A percentile compares a stretch with the other conserved stretches of the same genome.
Conservation (phyloP, 2,797 vertebrate species). For the Micrastur ruficollis region DNA sequence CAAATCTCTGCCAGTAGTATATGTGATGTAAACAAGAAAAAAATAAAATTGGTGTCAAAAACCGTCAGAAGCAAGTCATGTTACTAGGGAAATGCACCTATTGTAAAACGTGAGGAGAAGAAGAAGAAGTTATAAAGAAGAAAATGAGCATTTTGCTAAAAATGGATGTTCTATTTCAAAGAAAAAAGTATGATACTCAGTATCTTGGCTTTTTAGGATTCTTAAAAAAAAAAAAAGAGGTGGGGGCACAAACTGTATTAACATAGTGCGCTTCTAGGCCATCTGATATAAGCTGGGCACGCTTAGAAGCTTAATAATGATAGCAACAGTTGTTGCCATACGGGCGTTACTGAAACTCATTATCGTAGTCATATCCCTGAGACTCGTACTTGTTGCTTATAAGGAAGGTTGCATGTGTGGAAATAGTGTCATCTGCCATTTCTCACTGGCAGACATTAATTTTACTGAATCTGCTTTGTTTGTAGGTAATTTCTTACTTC, state of each 20-base stretch:
- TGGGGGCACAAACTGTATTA: background rate
- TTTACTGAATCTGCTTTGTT: background rate
- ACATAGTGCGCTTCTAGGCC: background rate
- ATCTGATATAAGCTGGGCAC: background rate
- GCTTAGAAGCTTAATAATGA: background rate
- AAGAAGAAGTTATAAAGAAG: background rate
- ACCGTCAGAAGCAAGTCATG: background rate
- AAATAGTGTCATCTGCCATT: background rate
- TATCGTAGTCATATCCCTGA: fast-evolving
- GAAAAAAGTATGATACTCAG: background rate
- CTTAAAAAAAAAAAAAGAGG: background rate
- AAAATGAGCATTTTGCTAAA: background rate
- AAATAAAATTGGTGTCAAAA: background rate
- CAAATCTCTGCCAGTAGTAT: background rate
- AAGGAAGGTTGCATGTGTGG: background rate
- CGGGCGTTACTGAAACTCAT: background rate
- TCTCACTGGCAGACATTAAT: background rate
- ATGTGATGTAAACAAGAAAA: background rate
- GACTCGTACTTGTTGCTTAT: background rate
- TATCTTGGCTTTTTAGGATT: background rate
- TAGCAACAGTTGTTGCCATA: background rate
- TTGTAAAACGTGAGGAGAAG: background rate
- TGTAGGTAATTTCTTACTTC: background rate
- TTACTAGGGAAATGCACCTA: background rate
- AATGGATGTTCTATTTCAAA: background rate